Conservation (phyloP, 2,888 invertebrate species). For the Ecliptopera silaceata region DNA sequence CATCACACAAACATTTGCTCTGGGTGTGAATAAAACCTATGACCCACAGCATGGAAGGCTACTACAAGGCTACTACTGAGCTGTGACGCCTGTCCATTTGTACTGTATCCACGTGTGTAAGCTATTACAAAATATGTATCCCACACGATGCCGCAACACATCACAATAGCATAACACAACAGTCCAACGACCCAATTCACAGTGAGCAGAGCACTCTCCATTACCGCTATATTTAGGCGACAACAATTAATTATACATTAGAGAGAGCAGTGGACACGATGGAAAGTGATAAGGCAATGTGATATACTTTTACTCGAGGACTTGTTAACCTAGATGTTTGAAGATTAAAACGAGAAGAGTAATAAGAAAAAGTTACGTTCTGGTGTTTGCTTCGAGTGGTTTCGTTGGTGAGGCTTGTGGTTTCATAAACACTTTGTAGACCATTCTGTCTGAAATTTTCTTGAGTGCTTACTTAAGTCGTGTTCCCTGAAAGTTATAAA, state of each 20-base stretch:
- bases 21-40: too few relatives aligned
- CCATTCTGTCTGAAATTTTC: too few relatives aligned
- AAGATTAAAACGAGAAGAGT: constrained; percentile 14
- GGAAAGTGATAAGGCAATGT: constrained; percentile 54
- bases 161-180: constrained; percentile 26
- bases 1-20: too few relatives aligned
- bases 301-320: constrained; percentile 50
- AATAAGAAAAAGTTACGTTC: not conserved
- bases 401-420: not conserved
- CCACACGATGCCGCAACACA: constrained; percentile 32
- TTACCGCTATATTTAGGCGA: constrained; percentile 48
- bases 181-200: constrained; percentile 31
- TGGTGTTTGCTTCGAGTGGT: not conserved
- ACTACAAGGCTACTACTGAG: too few relatives aligned
- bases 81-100: too few relatives aligned
- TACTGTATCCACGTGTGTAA: constrained; percentile 5
- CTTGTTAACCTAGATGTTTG: constrained; percentile 44
- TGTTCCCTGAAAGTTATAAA: too few relatives aligned
- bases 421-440: not conserved
- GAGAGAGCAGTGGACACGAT: constrained; percentile 49
- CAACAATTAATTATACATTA: constrained; percentile 54
- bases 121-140: constrained; percentile 32
- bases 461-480: too few relatives aligned
- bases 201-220: constrained; percentile 53
- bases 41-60: too few relatives aligned